Base-by-base conservation (phyloP, 2,888 invertebrate species). In the Lithophane socia region DNA sequence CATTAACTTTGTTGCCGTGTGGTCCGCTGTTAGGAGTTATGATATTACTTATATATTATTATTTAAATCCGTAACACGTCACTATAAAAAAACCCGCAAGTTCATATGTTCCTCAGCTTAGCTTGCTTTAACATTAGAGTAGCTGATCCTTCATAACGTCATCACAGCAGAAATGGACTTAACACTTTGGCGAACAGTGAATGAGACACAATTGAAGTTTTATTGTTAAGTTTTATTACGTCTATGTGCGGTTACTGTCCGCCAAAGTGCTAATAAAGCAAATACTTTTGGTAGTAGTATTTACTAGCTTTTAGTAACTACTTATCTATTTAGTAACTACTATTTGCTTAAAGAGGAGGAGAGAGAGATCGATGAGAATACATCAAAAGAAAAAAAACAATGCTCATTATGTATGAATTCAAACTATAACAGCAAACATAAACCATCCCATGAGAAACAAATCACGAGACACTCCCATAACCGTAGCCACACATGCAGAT, bases 401-500 rank as follows among this genome's bases (percentile, higher is more conserved):
- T 49, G 54, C 37, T 44, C 21, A 54, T 21, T 52, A 29, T 9
- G 54, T 29, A 44, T 18, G 0, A 24, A 18, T 37, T 18, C 29
- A 64, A 70, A 56, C 2, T 52, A 66, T 61, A 61, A 52, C 37
- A 61, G 9, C 5, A 29, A 65, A 72, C 72, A 83, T 69, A 60
- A 75, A 67, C 10, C 66, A 69, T 73, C 10, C 29, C 74, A 84
- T 71, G 82, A 84, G 84, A 84, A 81, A 82, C 78, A 80, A 79
- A 79, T 24, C 64, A 64, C 9, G 13, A 44, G 71, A 73, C 80
- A 77, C 77, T 86, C 87, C 87, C 85, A 87, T 82, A 85, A 80
- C 87, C 75, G 60, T 65, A 67, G 37, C 66, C 85, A 84, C 87
- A 87, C 83, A 88, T 86, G 85, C 84, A 71, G 58, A 86, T 87